Percentiles rank a stretch among this genome's conserved stretches.
phyloP scores from a whole-genome alignment of 2,888 invertebrate species.

The Crocallis elinguaria region DNA sequence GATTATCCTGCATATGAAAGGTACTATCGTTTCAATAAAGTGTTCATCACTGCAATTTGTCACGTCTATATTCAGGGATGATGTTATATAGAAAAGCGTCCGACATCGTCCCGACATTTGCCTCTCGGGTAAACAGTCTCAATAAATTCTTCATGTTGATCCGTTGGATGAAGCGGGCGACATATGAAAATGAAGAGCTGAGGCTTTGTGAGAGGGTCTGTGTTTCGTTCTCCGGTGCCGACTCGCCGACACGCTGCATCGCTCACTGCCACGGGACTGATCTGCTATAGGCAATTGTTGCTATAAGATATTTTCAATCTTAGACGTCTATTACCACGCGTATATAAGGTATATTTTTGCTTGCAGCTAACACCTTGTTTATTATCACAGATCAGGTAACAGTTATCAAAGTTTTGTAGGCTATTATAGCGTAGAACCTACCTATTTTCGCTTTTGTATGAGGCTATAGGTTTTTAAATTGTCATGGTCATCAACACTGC shows the following conservation, averaged over 20 bases:
- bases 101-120: slow-evolving; percentile 34
- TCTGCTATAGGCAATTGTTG: slow-evolving; percentile 10
- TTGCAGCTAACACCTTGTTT: no score
- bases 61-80: slow-evolving; percentile 17
- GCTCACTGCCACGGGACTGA: slow-evolving; percentile 45
- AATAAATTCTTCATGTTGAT: slow-evolving; percentile 76
- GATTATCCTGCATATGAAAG: no score
- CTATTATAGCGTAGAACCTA: not conserved
- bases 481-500: no score
- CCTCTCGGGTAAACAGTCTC: slow-evolving; percentile 64
- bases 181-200: slow-evolving; percentile 71
- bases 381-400: no score
- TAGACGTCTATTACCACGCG: not conserved
- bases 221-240: slow-evolving; percentile 55
- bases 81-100: slow-evolving; percentile 35
- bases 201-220: slow-evolving; percentile 43
- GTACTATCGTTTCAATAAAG: slow-evolving; percentile 6
- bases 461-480: no score
- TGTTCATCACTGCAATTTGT: slow-evolving; percentile 26
- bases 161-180: slow-evolving; percentile 68
- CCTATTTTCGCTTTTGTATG: no score
- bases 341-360: not conserved
- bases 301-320: not conserved
- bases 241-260: slow-evolving; percentile 47
- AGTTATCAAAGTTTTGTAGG: no score